Conservation (phyloP, 2,888 invertebrate species). For the Liopterus haemorrhoidalis region DNA sequence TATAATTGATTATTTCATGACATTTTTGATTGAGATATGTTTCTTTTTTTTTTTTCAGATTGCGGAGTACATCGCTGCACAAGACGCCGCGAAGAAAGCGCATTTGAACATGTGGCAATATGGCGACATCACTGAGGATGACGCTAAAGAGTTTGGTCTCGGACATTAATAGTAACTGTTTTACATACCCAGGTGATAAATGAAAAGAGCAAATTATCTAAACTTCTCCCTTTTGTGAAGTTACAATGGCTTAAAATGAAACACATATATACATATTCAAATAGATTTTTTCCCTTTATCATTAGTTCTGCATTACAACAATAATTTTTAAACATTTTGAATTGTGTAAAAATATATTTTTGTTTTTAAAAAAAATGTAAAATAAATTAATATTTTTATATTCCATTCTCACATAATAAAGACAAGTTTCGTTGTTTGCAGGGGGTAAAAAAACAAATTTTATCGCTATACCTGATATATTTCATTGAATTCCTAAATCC, state of each 20-base stretch:
- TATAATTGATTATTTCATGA: no score
- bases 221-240: conserved; percentile 19
- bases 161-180: conserved; percentile 27
- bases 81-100: conserved; percentile 77
- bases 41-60: conserved; percentile 47
- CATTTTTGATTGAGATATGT: conserved; percentile 2
- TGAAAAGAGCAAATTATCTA: conserved; percentile 20
- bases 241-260: conserved; percentile 23
- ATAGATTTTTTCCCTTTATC: no score
- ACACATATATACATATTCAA: conserved; percentile 17
- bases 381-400: no score
- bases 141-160: conserved; percentile 67
- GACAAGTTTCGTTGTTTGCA: no score
- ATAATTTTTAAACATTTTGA: no score
- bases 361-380: no score
- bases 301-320: no score
- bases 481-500: no score
- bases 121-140: conserved; percentile 96
- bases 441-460: no score
- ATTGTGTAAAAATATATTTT: no score
- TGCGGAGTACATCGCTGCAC: conserved; percentile 76
- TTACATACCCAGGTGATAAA: conserved; percentile 16
- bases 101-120: conserved; percentile 94
- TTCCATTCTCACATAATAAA: no score
- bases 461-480: no score